Evolutionary conservation across 2,888 invertebrate species (phyloP).

Genomic region (Thera britannica): DNA sequence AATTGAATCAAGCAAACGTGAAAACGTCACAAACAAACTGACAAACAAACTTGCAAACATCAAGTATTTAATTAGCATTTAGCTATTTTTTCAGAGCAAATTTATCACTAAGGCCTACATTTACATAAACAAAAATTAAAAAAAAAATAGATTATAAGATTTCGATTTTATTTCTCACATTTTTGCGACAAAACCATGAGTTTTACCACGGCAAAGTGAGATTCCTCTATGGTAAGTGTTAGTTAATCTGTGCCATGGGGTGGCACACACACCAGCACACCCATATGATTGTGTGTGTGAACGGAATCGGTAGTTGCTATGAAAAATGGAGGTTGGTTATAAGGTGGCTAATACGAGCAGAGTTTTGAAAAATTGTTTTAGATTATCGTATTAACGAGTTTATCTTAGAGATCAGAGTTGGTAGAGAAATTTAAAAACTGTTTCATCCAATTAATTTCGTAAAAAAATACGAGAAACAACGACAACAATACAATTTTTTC

Average conservation of each 20-base stretch:
- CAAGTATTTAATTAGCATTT: no score
- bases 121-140: no score
- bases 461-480: no score
- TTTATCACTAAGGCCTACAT: no score
- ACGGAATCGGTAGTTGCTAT: slow-evolving; percentile 41
- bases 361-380: background rate
- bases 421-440: no score
- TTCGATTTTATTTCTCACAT: background rate
- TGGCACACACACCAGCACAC: slow-evolving; percentile 43
- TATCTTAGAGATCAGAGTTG: no score
- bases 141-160: background rate
- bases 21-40: no score
- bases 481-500: no score
- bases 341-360: slow-evolving; percentile 9
- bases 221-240: background rate
- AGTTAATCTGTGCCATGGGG: slow-evolving; percentile 17
- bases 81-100: no score
- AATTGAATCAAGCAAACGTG: no score
- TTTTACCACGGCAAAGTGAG: slow-evolving; percentile 2
- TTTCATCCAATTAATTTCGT: no score
- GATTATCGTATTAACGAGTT: background rate
- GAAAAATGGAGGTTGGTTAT: slow-evolving; percentile 42
- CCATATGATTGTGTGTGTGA: slow-evolving; percentile 36
- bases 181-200: background rate
- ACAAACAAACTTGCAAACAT: no score